Conservation (phyloP, 2,113 vertebrate genomes). For the Budorcas taxicolor region DNA sequence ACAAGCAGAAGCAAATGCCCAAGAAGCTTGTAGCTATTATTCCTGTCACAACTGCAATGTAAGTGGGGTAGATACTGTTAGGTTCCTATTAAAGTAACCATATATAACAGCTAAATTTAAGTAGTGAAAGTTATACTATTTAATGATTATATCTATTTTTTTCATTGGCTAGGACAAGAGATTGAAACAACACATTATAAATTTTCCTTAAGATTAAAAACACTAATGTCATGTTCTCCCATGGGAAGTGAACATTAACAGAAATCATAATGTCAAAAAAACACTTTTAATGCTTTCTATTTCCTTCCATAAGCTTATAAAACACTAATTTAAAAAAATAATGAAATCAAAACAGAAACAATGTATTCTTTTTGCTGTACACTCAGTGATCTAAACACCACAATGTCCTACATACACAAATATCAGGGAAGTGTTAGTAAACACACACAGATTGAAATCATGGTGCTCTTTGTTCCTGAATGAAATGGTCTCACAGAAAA, state of each 20-base stretch:
- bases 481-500: conserved; percentile 91
- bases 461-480: conserved; percentile 87
- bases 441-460: conserved; percentile 88
- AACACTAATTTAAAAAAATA: conserved; percentile 37
- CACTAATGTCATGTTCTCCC: conserved; percentile 42
- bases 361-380: conserved; percentile 89
- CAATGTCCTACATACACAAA: conserved; percentile 97
- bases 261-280: conserved; percentile 60
- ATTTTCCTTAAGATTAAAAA: conserved; percentile 51
- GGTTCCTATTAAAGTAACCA: not conserved
- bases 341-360: conserved; percentile 43
- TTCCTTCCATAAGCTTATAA: conserved; percentile 64
- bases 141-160: conserved; percentile 54
- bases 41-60: not conserved
- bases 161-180: conserved; percentile 44
- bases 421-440: conserved; percentile 90
- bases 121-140: conserved; percentile 32
- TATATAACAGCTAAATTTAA: not conserved
- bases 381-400: conserved; percentile 97
- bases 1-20: not conserved
- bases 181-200: conserved; percentile 42
- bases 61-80: not conserved
- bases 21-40: not conserved
- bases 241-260: conserved; percentile 50
- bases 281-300: conserved; percentile 53